These are phyloP conservation scores for Setophaga coronata DNA, from an alignment of 2,113 vertebrate genomes.

Conservation along the genomic window DNA sequence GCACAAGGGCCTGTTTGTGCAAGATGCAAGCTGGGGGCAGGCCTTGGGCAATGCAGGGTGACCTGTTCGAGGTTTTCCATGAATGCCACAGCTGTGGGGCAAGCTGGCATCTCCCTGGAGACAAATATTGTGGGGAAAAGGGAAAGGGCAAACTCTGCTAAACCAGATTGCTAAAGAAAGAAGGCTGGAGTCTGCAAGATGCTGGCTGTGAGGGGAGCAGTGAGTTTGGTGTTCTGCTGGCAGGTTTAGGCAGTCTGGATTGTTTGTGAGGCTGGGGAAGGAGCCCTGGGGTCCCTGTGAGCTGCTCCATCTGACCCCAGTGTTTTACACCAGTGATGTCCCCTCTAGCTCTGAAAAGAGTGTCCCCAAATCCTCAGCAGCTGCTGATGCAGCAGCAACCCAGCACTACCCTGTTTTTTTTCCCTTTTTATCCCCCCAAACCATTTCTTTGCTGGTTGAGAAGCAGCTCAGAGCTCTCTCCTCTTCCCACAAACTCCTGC, in stretches of 20 bases:
- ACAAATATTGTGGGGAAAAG: not conserved
- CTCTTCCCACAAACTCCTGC: not conserved
- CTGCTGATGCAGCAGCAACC: not conserved
- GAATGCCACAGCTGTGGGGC: not conserved
- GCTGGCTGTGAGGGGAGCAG: not conserved
- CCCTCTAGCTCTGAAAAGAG: not conserved
- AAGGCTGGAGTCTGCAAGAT: not conserved
- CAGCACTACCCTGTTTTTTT: accelerated
- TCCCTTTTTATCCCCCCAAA: not conserved
- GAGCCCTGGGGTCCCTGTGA: accelerated
- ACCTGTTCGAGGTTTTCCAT: accelerated
- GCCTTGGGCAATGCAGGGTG: not conserved
- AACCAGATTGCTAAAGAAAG: not conserved
- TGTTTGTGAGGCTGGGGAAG: not conserved
- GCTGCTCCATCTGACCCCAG: accelerated
- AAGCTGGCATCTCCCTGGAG: not conserved
- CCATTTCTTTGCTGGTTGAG: not conserved
- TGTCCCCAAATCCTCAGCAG: accelerated
- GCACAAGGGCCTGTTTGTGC: not conserved
- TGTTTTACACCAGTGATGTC: accelerated
- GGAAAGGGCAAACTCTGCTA: not conserved
- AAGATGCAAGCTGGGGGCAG: not conserved
- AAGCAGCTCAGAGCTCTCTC: not conserved
- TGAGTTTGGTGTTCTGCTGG: not conserved
- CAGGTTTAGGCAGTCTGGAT: not conserved